phyloP scores from a whole-genome alignment of 1,140 invertebrate genomes.

The Drosophila quadrilineata region DNA sequence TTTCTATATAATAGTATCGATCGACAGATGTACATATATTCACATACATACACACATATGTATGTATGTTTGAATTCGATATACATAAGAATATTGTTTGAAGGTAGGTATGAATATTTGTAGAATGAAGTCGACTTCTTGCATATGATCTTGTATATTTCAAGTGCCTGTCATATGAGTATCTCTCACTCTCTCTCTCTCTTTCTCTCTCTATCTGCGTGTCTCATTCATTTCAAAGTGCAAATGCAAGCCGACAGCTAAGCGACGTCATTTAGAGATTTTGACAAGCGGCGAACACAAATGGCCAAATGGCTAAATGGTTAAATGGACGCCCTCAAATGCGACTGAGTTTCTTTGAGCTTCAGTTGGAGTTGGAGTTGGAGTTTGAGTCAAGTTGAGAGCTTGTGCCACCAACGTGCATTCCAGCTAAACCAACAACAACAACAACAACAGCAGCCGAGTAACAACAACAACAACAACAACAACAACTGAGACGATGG shows the following conservation, averaged over 20 bases:
- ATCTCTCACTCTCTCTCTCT: conserved; percentile 15
- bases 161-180: conserved; percentile 65
- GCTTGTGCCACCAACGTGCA: conserved; percentile 51
- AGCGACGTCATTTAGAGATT: conserved; percentile 74
- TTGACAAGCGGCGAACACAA: conserved; percentile 70
- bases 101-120: too few relatives aligned
- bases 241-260: conserved; percentile 72
- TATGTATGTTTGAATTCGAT: neutral
- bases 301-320: conserved; percentile 43
- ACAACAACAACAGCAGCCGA: conserved; percentile 17
- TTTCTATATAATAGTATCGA: neutral
- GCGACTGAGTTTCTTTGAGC: neutral
- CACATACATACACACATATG: neutral
- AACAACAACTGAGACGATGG: conserved; percentile 39
- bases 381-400: conserved; percentile 16
- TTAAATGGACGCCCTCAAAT: conserved; percentile 46
- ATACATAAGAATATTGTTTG: too few relatives aligned
- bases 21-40: neutral
- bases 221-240: conserved; percentile 63
- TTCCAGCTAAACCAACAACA: conserved; percentile 36
- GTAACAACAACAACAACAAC: conserved; percentile 7
- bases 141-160: conserved; percentile 34
- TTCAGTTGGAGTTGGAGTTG: neutral
- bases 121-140: too few relatives aligned
- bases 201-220: conserved; percentile 2